phyloP scores from a whole-genome alignment of 2,113 vertebrate genomes.

The Phainopepla nitens region DNA sequence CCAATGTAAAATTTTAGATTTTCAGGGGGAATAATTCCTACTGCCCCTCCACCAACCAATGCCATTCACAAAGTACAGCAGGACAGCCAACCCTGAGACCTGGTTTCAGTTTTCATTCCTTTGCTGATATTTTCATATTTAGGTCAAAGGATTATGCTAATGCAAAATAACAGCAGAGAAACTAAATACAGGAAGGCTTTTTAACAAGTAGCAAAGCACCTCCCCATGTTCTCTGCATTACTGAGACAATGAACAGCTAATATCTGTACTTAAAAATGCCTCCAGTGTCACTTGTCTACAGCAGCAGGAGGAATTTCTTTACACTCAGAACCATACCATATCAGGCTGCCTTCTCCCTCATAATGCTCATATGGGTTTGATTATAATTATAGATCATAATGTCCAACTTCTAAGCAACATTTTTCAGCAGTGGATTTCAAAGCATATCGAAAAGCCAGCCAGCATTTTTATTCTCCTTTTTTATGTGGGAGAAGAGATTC shows the following conservation, averaged over 20 bases:
- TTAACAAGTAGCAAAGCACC: not conserved
- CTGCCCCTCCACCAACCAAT: accelerated
- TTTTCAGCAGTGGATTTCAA: not conserved
- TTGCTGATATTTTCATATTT: not conserved
- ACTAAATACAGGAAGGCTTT: not conserved
- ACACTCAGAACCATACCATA: not conserved
- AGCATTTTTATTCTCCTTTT: not conserved
- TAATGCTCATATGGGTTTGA: not conserved
- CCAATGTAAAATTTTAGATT: not conserved
- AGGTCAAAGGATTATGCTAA: not conserved
- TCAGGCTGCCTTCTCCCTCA: not conserved
- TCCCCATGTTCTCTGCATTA: not conserved
- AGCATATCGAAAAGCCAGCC: not conserved
- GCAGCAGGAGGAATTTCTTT: not conserved
- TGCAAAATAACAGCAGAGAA: not conserved
- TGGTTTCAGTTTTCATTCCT: not conserved
- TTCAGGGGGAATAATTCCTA: accelerated
- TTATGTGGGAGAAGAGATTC: not conserved
- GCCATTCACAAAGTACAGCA: not conserved
- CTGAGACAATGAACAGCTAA: not conserved
- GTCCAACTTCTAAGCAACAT: not conserved
- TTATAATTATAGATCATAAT: not conserved
- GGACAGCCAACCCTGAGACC: not conserved
- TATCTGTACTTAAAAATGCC: not conserved
- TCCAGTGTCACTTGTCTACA: not conserved